Conservation (phyloP, 2,888 invertebrate genomes). For the Litoditis marina region DNA sequence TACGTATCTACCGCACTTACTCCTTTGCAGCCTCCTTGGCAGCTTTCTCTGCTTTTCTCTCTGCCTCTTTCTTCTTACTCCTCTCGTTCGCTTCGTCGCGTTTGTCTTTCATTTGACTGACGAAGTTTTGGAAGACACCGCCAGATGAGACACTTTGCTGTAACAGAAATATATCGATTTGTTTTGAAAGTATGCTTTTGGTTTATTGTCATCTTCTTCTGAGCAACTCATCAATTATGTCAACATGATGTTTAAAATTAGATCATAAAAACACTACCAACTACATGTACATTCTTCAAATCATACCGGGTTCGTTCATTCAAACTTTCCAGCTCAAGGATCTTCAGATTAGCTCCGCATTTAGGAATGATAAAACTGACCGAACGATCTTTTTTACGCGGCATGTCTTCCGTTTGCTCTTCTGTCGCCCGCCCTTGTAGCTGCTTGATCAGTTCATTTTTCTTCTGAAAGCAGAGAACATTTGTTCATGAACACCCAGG, state of each 20-base stretch:
- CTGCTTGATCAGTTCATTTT: constrained; percentile 35
- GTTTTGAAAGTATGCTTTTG: no score
- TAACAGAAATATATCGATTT: no score
- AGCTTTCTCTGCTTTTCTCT: constrained; percentile 40
- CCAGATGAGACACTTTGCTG: constrained; percentile 38
- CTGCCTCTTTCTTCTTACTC: constrained; percentile 40
- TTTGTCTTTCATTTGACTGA: constrained; percentile 45
- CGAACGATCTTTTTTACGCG: constrained; percentile 39
- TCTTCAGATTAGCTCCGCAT: no score
- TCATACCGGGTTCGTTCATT: no score
- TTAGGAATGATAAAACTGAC: constrained; percentile 19
- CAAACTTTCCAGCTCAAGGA: no score
- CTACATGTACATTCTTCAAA: no score
- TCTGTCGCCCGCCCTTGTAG: constrained; percentile 36
- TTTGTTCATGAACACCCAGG: no score
- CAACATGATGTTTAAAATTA: neutral
- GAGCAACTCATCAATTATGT: no score
- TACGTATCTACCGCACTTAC: no score
- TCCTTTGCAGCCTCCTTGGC: constrained; percentile 44
- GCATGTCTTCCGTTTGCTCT: constrained; percentile 32
- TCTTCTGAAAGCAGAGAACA: constrained; percentile 32
- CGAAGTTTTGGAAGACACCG: constrained; percentile 47
- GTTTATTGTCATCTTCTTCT: no score
- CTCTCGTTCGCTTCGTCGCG: constrained; percentile 37
- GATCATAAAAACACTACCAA: no score